phyloP scores from a whole-genome alignment of 1,140 invertebrate species.

The Drosophila tristis region DNA sequence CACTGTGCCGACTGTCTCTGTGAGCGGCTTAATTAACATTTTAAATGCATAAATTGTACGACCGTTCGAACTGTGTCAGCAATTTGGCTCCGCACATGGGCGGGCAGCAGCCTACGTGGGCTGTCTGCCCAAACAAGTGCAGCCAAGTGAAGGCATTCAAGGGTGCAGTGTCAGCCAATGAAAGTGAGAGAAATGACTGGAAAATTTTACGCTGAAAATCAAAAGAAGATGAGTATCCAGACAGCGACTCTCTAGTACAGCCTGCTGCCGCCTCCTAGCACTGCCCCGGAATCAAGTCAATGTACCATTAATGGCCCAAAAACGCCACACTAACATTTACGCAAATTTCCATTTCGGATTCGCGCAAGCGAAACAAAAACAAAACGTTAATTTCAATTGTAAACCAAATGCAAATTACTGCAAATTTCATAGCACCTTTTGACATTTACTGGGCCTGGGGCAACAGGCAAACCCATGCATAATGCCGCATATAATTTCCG shows the following conservation, averaged over 20 bases:
- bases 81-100: constrained; percentile 43
- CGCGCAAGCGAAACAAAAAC: constrained; percentile 42
- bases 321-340: constrained; percentile 9
- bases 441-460: constrained; percentile 33
- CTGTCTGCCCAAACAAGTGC: constrained; percentile 31
- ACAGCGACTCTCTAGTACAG: too few species aligned
- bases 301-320: constrained; percentile 14
- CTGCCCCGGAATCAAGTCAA: constrained; percentile 14
- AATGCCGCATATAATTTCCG: constrained; percentile 15
- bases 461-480: not conserved
- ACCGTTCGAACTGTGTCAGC: constrained; percentile 60
- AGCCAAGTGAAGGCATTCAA: constrained; percentile 9
- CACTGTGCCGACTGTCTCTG: constrained; percentile 26
- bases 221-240: too few species aligned
- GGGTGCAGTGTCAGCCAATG: constrained; percentile 21
- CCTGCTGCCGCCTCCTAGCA: constrained; percentile 4
- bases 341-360: constrained; percentile 33
- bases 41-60: constrained; percentile 64
- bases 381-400: constrained; percentile 39
- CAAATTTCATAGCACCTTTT: constrained; percentile 19
- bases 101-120: constrained; percentile 37
- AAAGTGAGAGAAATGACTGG: constrained; percentile 17
- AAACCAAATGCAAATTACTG: constrained; percentile 25
- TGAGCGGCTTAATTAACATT: constrained; percentile 54
- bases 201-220: not conserved